These are phyloP conservation scores for Ferdinandea cuprea DNA, from an alignment of 2,888 invertebrate species.

Conservation along the genomic window DNA sequence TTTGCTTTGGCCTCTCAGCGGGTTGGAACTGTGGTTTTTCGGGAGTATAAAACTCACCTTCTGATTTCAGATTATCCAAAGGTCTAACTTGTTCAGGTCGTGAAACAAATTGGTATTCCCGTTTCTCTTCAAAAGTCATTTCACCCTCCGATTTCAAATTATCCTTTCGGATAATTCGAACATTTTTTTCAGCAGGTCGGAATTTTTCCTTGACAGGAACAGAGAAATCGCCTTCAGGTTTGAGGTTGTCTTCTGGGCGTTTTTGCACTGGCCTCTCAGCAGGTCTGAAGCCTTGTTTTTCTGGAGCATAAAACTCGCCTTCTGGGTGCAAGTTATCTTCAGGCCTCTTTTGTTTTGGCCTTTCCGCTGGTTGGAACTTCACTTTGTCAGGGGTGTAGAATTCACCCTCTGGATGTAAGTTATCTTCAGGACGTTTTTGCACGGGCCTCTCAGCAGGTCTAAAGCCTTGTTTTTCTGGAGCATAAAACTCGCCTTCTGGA, in stretches of 20 bases:
- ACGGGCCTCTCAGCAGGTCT: constrained; percentile 83
- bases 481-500: constrained; percentile 85
- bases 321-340: constrained; percentile 84
- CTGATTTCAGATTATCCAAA: constrained; percentile 84
- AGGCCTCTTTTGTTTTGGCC: constrained; percentile 82
- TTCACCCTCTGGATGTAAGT: constrained; percentile 85
- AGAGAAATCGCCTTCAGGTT: constrained; percentile 85
- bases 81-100: constrained; percentile 83
- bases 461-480: constrained; percentile 82
- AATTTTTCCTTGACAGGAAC: constrained; percentile 82
- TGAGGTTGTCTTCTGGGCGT: constrained; percentile 84
- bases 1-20: constrained; percentile 83
- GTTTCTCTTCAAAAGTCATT: constrained; percentile 83
- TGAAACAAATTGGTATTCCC: constrained; percentile 83
- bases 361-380: constrained; percentile 84
- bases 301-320: constrained; percentile 84
- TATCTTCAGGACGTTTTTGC: constrained; percentile 83
- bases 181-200: constrained; percentile 83
- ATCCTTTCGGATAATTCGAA: constrained; percentile 84
- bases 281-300: constrained; percentile 81
- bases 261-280: constrained; percentile 79
- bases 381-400: constrained; percentile 84
- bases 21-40: constrained; percentile 83
- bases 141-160: constrained; percentile 81
- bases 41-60: constrained; percentile 85